Conservation (phyloP, 2,797 vertebrate species). For the Myotis myotis region DNA sequence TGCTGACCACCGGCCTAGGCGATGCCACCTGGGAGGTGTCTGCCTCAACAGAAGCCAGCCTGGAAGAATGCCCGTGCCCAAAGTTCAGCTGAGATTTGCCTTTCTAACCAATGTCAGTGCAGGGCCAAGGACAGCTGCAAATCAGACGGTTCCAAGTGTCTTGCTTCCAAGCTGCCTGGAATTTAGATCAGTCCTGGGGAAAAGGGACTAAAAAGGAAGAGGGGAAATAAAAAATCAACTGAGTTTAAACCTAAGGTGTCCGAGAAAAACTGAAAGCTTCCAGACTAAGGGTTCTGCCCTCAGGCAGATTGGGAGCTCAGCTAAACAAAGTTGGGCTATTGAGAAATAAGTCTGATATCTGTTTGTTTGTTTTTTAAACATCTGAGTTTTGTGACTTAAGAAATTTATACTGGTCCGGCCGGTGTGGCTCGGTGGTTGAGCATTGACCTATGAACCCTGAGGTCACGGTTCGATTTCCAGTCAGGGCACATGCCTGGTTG, state of each 20-base stretch:
- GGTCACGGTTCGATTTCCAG: too few species aligned
- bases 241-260: neutral
- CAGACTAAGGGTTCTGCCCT: neutral
- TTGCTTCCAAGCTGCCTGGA: neutral
- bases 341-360: neutral
- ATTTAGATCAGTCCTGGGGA: neutral
- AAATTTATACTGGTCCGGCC: neutral
- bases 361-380: neutral
- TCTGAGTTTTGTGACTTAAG: neutral
- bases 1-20: too few species aligned
- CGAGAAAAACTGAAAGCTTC: neutral
- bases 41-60: neutral
- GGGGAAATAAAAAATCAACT: neutral
- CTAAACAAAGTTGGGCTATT: neutral
- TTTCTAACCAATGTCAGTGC: neutral
- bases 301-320: neutral
- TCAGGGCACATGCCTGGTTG: too few species aligned
- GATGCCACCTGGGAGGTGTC: neutral
- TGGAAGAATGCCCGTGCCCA: neutral
- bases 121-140: neutral
- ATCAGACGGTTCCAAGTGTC: neutral
- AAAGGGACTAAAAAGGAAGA: neutral
- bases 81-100: neutral
- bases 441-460: too few species aligned
- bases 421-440: too few species aligned